Conservation (phyloP, 2,113 vertebrate genomes). For the Pelmatolapia mariae region DNA sequence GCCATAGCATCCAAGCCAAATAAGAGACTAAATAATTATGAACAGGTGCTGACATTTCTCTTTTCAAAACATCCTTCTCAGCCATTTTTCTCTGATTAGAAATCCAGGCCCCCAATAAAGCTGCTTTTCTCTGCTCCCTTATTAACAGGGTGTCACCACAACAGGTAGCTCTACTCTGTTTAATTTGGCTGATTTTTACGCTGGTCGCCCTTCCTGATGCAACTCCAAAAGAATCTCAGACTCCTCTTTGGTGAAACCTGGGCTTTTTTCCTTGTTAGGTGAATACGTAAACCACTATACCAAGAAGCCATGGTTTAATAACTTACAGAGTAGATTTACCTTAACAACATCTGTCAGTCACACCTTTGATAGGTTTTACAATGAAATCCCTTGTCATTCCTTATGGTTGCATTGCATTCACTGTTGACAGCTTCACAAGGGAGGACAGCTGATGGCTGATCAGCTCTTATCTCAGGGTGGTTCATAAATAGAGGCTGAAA, state of each 20-base stretch:
- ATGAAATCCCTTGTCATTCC: neutral
- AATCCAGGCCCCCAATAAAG: neutral
- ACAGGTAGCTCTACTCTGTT: neutral
- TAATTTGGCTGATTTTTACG: neutral
- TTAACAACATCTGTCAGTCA: neutral
- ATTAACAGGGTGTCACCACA: neutral
- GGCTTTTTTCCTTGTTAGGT: neutral
- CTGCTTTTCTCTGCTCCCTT: neutral
- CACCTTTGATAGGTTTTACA: neutral
- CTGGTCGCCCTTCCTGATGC: neutral
- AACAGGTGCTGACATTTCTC: neutral
- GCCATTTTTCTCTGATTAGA: neutral
- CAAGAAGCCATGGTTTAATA: neutral
- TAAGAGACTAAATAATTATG: neutral
- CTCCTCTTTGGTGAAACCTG: neutral
- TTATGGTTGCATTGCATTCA: neutral
- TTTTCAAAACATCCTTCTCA: neutral
- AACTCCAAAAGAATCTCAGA: neutral
- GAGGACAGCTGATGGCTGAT: neutral
- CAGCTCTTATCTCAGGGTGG: neutral
- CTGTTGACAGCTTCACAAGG: neutral
- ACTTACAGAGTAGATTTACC: neutral
- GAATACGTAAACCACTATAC: neutral
- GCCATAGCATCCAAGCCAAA: neutral
- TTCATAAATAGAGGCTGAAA: neutral